Conservation (phyloP, 30 jellyfish, hydroid and myxozoan genomes). For the Turritopsis rubra region DNA sequence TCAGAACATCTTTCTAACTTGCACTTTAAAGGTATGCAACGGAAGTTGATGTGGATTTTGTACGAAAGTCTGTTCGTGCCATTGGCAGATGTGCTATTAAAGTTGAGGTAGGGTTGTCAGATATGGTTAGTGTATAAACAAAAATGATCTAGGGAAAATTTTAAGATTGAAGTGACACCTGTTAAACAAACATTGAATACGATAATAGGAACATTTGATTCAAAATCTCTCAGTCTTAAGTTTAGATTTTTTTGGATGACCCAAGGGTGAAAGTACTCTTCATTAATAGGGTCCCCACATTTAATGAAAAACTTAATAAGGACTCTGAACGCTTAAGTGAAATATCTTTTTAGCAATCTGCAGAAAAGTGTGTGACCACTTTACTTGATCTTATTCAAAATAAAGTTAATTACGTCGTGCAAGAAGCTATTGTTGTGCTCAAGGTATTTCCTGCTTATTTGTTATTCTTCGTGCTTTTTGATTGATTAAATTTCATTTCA, state of each 20-base stretch:
- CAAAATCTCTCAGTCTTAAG: too few species aligned
- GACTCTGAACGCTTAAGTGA: background rate
- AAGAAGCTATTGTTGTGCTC: constrained; percentile 92
- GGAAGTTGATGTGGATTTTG: constrained; percentile 98
- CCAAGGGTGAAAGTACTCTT: too few species aligned
- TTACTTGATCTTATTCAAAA: constrained; percentile 89
- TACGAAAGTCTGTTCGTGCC: constrained; percentile 91
- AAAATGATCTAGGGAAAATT: background rate
- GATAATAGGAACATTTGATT: too few species aligned
- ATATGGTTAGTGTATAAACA: background rate
- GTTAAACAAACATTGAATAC: too few species aligned
- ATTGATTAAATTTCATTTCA: background rate
- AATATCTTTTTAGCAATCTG: constrained; percentile 63
- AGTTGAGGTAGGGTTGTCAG: constrained; percentile 72
- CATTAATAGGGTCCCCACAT: background rate
- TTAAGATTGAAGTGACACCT: background rate
- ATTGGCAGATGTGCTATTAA: constrained; percentile 98
- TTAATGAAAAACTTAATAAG: background rate
- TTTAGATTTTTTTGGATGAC: background rate
- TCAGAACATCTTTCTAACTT: background rate
- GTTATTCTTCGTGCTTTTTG: too few species aligned
- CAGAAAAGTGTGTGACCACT: constrained; percentile 97
- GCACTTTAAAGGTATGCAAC: constrained; percentile 70
- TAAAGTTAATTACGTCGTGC: constrained; percentile 95
- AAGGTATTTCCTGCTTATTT: constrained; percentile 43